Conservation (phyloP, 2,888 invertebrate species). For the Polydrusus cervinus region DNA sequence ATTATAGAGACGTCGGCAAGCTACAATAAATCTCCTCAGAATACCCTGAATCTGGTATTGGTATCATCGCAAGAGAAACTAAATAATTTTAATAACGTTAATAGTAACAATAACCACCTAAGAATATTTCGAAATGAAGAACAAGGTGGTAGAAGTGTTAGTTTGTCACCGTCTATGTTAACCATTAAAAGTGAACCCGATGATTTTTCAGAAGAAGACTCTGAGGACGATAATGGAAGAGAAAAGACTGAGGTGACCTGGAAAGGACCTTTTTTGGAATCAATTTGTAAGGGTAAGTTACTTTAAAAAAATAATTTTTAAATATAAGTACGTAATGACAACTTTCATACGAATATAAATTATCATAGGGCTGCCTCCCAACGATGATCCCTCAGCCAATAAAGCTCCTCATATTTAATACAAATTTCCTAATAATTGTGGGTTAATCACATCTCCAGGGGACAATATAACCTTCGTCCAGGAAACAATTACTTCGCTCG, state of each 20-base stretch:
- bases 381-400: not conserved
- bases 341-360: too few species aligned
- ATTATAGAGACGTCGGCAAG: slow-evolving; percentile 42
- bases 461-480: slow-evolving; percentile 56
- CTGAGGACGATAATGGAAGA: slow-evolving; percentile 28
- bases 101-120: slow-evolving; percentile 30
- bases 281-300: slow-evolving; percentile 43
- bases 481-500: slow-evolving; percentile 54
- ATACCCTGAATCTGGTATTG: not conserved
- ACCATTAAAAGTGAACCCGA: slow-evolving; percentile 24
- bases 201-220: slow-evolving; percentile 50
- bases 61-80: not conserved
- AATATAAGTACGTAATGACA: too few species aligned
- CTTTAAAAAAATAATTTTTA: not conserved
- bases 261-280: slow-evolving; percentile 40
- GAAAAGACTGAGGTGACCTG: slow-evolving; percentile 21
- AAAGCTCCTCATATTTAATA: slow-evolving; percentile 26
- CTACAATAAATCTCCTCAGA: not conserved
- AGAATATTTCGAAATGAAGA: slow-evolving; percentile 2
- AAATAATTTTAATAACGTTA: not conserved
- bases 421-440: slow-evolving; percentile 48
- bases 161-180: slow-evolving; percentile 25
- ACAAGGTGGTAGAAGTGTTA: not conserved
- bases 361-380: too few species aligned
- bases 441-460: slow-evolving; percentile 53